Conservation (phyloP, 2,113 vertebrate species). For the Guaruba guarouba region DNA sequence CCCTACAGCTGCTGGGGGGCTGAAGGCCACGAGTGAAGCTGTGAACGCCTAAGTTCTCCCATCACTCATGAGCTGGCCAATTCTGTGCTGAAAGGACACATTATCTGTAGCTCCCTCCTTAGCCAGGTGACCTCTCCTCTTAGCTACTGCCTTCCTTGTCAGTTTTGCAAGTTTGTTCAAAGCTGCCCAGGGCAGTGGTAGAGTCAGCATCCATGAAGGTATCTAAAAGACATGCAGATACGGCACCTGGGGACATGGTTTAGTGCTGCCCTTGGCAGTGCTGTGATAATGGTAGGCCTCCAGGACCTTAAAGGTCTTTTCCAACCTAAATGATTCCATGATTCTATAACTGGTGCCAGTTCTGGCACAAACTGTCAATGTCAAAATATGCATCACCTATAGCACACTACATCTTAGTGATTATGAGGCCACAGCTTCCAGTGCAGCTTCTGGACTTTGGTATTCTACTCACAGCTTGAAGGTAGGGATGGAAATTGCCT, state of each 20-base stretch:
- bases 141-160: not conserved
- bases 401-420: fast-evolving
- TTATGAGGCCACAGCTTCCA: not conserved
- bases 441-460: not conserved
- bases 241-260: not conserved
- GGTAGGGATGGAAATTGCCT: not conserved
- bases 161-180: not conserved
- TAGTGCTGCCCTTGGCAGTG: not conserved
- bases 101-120: not conserved
- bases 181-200: not conserved
- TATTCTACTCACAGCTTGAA: not conserved
- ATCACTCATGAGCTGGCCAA: not conserved
- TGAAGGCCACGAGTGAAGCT: not conserved
- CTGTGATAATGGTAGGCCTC: not conserved
- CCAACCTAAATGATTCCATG: not conserved
- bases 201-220: not conserved
- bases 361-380: not conserved
- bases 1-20: fast-evolving
- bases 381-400: not conserved
- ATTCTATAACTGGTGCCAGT: not conserved
- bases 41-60: fast-evolving
- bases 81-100: not conserved
- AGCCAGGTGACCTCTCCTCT: not conserved
- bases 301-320: not conserved
- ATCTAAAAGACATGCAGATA: not conserved